Evolutionary conservation across 2,888 invertebrate species (phyloP).

Genomic region (Caradrina clavipalpis): DNA sequence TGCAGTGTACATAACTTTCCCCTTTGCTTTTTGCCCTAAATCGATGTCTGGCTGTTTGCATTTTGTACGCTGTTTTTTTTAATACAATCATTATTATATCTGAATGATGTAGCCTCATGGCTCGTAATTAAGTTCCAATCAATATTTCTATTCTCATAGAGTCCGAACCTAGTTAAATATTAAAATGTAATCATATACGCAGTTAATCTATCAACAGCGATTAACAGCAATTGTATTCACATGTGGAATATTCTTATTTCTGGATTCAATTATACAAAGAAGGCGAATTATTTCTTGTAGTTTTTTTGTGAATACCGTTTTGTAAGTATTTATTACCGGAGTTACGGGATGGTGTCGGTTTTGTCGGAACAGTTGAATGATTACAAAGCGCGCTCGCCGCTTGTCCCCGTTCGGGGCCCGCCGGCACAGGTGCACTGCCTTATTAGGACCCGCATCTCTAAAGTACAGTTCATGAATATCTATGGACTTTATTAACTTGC

Average conservation of each 20-base stretch:
- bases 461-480: slow-evolving; percentile 50
- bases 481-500: slow-evolving; percentile 48
- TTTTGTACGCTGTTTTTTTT: neutral
- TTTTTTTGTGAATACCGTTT: slow-evolving; percentile 53
- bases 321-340: slow-evolving; percentile 53
- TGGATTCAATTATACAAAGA: slow-evolving; percentile 49
- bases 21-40: neutral
- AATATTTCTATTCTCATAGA: slow-evolving; percentile 21
- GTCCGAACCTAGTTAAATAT: slow-evolving; percentile 17
- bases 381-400: slow-evolving; percentile 61
- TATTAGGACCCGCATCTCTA: slow-evolving; percentile 55
- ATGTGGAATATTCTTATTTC: slow-evolving; percentile 36
- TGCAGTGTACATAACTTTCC: neutral
- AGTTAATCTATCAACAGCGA: slow-evolving; percentile 45
- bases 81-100: slow-evolving; percentile 1
- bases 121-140: slow-evolving; percentile 30
- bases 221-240: slow-evolving; percentile 50
- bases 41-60: neutral
- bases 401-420: slow-evolving; percentile 54
- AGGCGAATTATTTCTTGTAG: slow-evolving; percentile 41
- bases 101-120: neutral
- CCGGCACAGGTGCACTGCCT: slow-evolving; percentile 62
- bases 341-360: slow-evolving; percentile 38
- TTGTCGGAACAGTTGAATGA: slow-evolving; percentile 59
- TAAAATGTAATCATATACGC: slow-evolving; percentile 38